Evolutionary conservation across 2,113 vertebrate species (phyloP).

Genomic region (Rhinogobius similis): DNA sequence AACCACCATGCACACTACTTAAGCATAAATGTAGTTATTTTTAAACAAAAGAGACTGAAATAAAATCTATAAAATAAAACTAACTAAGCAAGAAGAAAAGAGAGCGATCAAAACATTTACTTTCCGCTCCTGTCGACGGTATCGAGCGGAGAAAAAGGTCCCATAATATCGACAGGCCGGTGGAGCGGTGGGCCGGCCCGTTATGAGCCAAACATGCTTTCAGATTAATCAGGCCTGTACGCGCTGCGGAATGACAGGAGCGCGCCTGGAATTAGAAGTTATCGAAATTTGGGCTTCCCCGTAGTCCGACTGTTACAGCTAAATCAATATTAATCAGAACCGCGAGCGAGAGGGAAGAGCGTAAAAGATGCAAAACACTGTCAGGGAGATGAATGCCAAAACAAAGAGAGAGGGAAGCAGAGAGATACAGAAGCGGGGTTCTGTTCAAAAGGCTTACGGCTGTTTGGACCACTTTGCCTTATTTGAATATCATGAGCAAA

Average conservation of each 20-base stretch:
- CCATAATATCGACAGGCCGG: no score
- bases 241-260: constrained; percentile 27
- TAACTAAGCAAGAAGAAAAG: no score
- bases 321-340: constrained; percentile 71
- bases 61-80: no score
- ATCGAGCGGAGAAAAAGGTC: no score
- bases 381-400: constrained; percentile 10
- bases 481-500: no score
- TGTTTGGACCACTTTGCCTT: neutral
- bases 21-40: no score
- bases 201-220: constrained; percentile 58
- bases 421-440: neutral
- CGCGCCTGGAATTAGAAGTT: constrained; percentile 63
- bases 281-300: constrained; percentile 59
- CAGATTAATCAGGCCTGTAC: constrained; percentile 56
- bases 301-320: constrained; percentile 51
- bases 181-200: neutral
- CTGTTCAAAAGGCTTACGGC: neutral
- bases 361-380: constrained; percentile 45
- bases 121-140: no score
- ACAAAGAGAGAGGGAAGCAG: constrained; percentile 8
- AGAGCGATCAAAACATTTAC: no score
- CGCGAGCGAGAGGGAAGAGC: constrained; percentile 26
- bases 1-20: no score
- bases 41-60: no score